Evolutionary conservation across 2,888 invertebrate genomes (phyloP).

Genomic region (Tyria jacobaeae): DNA sequence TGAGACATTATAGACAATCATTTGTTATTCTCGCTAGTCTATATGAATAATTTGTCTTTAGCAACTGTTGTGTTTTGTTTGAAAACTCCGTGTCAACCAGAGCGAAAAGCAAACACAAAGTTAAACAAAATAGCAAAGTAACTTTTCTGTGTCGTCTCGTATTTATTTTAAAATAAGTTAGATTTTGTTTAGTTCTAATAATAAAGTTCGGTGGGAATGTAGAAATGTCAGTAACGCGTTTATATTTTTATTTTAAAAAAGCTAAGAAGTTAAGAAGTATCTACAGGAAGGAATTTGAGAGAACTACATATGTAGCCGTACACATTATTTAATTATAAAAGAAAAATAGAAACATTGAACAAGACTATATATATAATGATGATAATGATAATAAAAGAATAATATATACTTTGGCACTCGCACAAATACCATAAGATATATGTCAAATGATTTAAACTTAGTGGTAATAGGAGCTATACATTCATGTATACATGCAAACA

Average conservation of each 20-base stretch:
- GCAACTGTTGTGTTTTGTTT: neutral
- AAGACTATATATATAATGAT: too few relatives aligned
- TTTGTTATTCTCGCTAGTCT: neutral
- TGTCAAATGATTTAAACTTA: too few relatives aligned
- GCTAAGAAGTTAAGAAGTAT: neutral
- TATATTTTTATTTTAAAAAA: neutral
- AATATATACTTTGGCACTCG: too few relatives aligned
- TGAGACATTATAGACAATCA: neutral
- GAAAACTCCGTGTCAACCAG: neutral
- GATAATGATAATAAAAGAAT: too few relatives aligned
- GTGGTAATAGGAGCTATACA: too few relatives aligned
- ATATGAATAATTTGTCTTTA: constrained; percentile 5
- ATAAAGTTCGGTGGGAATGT: neutral
- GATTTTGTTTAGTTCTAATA: constrained; percentile 2
- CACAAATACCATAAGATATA: too few relatives aligned
- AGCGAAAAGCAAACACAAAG: constrained; percentile 3
- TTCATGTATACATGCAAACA: too few relatives aligned
- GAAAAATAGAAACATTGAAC: too few relatives aligned
- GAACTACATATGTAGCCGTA: too few relatives aligned
- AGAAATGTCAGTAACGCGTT: neutral
- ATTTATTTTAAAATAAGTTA: constrained; percentile 9
- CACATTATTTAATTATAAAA: too few relatives aligned
- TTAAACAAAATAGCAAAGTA: constrained; percentile 1
- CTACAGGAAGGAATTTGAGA: too few relatives aligned
- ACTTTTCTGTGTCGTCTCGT: constrained; percentile 9